Conservation (phyloP, 2,888 invertebrate genomes). For the Polylopha cassiicola region DNA sequence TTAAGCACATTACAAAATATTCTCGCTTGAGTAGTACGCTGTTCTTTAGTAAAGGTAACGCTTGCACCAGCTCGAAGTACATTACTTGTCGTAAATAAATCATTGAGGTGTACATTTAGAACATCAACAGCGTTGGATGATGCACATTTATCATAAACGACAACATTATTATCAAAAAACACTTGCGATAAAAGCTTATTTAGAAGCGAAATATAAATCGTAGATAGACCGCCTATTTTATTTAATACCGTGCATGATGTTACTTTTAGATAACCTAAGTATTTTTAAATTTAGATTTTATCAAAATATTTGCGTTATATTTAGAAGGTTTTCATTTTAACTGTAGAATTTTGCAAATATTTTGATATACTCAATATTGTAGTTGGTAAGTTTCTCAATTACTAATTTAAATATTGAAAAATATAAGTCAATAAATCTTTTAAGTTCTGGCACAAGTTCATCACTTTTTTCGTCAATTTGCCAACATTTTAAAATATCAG, state of each 20-base stretch:
- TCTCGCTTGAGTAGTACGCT: conserved; percentile 46
- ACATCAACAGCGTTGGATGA: conserved; percentile 32
- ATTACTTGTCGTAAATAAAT: conserved; percentile 23
- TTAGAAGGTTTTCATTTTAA: not conserved
- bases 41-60: conserved; percentile 25
- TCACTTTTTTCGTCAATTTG: conserved; percentile 2
- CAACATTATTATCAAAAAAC: conserved; percentile 33
- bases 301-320: conserved; percentile 19
- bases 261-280: conserved; percentile 14
- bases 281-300: conserved; percentile 6
- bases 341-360: conserved; percentile 9
- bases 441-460: conserved; percentile 6
- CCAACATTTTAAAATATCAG: conserved; percentile 18
- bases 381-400: conserved; percentile 16
- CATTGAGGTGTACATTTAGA: conserved; percentile 30
- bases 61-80: conserved; percentile 31
- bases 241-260: conserved; percentile 18
- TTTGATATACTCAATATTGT: not conserved
- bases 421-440: not conserved
- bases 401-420: too few species aligned
- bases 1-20: conserved; percentile 43
- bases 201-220: conserved; percentile 23
- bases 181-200: conserved; percentile 32
- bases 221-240: conserved; percentile 17
- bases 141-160: conserved; percentile 33